Percentiles rank a stretch among this genome's conserved stretches.
Evolutionary conservation across 2,888 invertebrate species (phyloP).

Genomic region (Cylindroiulus punctatus): DNA sequence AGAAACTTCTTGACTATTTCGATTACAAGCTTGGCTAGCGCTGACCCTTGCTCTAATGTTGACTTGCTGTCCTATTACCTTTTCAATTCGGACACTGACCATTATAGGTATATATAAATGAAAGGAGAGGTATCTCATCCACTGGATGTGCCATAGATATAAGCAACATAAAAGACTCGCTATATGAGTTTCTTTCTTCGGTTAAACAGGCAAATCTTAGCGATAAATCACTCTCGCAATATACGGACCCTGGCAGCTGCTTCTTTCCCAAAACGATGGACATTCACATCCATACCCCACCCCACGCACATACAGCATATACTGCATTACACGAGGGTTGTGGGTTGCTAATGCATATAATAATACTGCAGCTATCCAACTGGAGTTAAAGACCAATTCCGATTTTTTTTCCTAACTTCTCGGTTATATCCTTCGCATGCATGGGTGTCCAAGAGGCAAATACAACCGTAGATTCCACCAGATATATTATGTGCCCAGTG

Average conservation of each 20-base stretch:
- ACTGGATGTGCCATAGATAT: conserved; percentile 16
- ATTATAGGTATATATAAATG: conserved; percentile 5
- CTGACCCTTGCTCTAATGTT: conserved; percentile 13
- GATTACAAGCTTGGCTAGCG: conserved; percentile 22
- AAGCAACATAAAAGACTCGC: conserved; percentile 29
- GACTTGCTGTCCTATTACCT: conserved; percentile 38
- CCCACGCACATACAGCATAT: too few relatives aligned
- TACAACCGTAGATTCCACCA: conserved; percentile 33
- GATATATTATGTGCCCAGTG: conserved; percentile 34
- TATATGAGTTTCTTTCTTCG: conserved; percentile 42
- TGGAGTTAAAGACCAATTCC: conserved; percentile 40
- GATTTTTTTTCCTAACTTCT: conserved; percentile 32
- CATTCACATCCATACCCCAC: conserved; percentile 5
- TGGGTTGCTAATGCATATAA: conserved; percentile 14
- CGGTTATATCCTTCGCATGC: conserved; percentile 21
- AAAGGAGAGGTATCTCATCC: conserved; percentile 20
- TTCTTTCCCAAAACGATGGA: conserved; percentile 22
- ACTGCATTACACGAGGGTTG: not conserved
- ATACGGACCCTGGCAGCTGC: conserved; percentile 16
- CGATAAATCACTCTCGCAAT: conserved; percentile 52
- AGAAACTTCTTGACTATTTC: conserved; percentile 42
- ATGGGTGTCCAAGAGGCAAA: conserved; percentile 27
- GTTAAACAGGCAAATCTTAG: conserved; percentile 55
- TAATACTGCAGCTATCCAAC: conserved; percentile 20
- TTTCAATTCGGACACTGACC: conserved; percentile 38